Evolutionary conservation across 2,113 vertebrate species (phyloP).

Genomic region (Lagopus muta): DNA sequence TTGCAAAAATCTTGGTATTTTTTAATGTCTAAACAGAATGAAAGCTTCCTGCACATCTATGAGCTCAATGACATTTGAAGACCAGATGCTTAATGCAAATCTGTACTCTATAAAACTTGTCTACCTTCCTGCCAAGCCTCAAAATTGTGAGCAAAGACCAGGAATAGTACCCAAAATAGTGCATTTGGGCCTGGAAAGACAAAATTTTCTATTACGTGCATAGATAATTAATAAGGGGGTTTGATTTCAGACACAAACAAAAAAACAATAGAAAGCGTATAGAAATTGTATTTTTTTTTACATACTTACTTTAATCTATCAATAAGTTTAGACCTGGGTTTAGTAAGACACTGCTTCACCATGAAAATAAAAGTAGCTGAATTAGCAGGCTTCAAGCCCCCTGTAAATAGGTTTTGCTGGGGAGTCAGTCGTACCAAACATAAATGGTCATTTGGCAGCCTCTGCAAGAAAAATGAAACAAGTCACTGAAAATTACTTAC

Average conservation of each 20-base stretch:
- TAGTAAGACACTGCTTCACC: constrained; percentile 91
- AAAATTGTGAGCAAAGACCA: not conserved
- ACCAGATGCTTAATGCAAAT: not conserved
- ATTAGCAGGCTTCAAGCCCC: constrained; percentile 81
- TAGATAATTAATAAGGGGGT: not conserved
- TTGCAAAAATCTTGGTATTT: not conserved
- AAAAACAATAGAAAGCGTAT: not conserved
- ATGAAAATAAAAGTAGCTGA: constrained; percentile 84
- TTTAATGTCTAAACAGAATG: not conserved
- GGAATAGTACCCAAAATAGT: not conserved
- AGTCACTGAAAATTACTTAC: not conserved
- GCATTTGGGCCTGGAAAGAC: not conserved
- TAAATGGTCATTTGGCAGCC: constrained; percentile 81
- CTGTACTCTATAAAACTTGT: not conserved
- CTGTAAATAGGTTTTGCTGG: constrained; percentile 83
- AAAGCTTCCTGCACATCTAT: not conserved
- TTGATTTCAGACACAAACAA: not conserved
- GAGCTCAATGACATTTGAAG: not conserved
- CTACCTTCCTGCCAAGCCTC: not conserved
- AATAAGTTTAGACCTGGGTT: constrained; percentile 78
- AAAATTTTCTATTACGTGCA: not conserved
- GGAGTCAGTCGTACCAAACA: constrained; percentile 90
- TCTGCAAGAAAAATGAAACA: constrained; percentile 6
- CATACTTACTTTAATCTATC: constrained; percentile 87
- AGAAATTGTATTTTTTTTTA: not conserved